These are phyloP conservation scores for Madoqua kirkii DNA, from an alignment of 2,113 vertebrate genomes.

Conservation along the genomic window DNA sequence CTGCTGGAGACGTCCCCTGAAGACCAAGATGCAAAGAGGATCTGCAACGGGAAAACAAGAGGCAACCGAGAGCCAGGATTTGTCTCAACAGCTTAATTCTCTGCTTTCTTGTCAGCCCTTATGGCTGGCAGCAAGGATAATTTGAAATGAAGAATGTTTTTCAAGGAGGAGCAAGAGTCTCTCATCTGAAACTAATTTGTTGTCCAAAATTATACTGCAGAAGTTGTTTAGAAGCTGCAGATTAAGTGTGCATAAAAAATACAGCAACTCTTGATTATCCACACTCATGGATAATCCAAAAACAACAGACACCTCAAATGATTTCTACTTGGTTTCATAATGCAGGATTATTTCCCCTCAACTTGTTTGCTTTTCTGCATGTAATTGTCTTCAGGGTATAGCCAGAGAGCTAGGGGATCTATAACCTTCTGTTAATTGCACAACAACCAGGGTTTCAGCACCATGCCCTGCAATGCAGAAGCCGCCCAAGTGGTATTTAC, in stretches of 20 bases:
- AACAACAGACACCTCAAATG: conserved; percentile 5
- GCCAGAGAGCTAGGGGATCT: conserved; percentile 10
- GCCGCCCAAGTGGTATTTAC: background rate
- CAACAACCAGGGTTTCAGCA: conserved; percentile 14
- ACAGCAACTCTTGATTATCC: conserved; percentile 38
- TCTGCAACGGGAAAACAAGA: conserved; percentile 62
- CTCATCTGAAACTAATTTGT: conserved; percentile 82
- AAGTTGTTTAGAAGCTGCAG: conserved; percentile 33
- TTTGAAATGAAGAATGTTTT: conserved; percentile 75
- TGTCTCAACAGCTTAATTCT: conserved; percentile 69
- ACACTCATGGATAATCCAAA: conserved; percentile 43
- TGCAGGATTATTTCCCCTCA: background rate
- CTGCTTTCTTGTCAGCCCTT: conserved; percentile 51
- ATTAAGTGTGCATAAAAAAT: conserved; percentile 48
- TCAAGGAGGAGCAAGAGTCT: conserved; percentile 72
- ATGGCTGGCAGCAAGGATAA: conserved; percentile 75
- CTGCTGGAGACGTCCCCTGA: background rate
- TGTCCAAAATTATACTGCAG: conserved; percentile 69
- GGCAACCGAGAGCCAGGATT: conserved; percentile 34
- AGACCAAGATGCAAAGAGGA: conserved; percentile 70
- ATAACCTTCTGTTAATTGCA: conserved; percentile 47
- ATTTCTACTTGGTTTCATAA: conserved; percentile 47
- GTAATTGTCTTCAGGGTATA: conserved; percentile 50
- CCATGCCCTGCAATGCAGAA: background rate
- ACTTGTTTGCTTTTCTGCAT: conserved; percentile 2